Base-by-base conservation (phyloP, 2,797 vertebrate species). In the Octomys mimax region DNA sequence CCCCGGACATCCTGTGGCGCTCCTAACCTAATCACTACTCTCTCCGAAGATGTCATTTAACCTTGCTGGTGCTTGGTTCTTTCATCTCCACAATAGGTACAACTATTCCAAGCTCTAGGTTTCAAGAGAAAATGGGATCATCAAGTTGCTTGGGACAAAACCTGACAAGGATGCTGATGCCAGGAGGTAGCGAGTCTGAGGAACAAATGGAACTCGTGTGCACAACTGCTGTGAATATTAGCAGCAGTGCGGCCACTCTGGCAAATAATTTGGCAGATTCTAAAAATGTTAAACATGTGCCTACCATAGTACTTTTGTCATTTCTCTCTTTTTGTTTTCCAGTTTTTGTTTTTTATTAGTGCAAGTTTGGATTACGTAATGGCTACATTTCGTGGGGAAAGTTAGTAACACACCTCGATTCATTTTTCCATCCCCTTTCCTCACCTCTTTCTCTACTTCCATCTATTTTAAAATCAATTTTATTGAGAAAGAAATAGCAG, bases 1-100 rank as follows among this genome's bases (percentile, higher is more conserved):
- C 26, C 26, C 9, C 1, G 3, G 4, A 33, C 22, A 26, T 62
- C 36, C 28, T 21, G 0, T 42, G 22, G 3, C 24, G 3, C n/a
- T 83, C 52, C 24, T 36, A 91, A 52, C 19, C 36, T 77, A 26
- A 85, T 79, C 62, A n/a, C 7, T 22, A 14, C 16, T 33, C 8
- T 22, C 71, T 54, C 54, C 26, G 31, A 24, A 10, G 52, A 4
- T n/a, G 14, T 54, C 36, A 6, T 31, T 39, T 84, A 49, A 54
- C 14, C 36, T 52, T 36, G 24, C 39, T 61, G 11, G 86, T 26
- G 26, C 83, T 91, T 10, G 22, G 13, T 71, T 46, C 28, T 79
- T 81, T 83, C 21, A 22, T 64, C 36, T 85, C 31, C 26, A 61
- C 42, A 39, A 2, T 28, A 14, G 13, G 1, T 31, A 36, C 42